Percentiles rank a stretch among this genome's conserved stretches.
phyloP scores from a whole-genome alignment of 1,140 invertebrate species.

The Zaprionus kolodkinae region DNA sequence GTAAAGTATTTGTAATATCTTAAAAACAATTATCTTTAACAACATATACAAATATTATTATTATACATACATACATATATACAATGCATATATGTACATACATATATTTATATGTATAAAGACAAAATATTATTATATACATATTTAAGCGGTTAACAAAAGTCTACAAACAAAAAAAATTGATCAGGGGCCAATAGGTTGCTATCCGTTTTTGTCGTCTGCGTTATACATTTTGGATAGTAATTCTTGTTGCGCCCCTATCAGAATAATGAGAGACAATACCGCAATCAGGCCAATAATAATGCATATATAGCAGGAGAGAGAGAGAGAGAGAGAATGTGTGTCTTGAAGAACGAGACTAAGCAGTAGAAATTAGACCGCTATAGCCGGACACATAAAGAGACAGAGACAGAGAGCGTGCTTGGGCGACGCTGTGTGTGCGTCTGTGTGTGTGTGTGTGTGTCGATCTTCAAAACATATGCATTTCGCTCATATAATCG shows the following conservation, averaged over 20 bases:
- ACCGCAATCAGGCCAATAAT: conserved; percentile 33
- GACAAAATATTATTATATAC: conserved; percentile 28
- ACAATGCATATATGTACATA: conserved; percentile 37
- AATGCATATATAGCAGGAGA: conserved; percentile 2
- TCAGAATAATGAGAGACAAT: conserved; percentile 15
- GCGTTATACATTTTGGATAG: conserved; percentile 16
- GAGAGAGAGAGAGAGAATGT: conserved; percentile 6
- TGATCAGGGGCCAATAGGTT: conserved; percentile 4
- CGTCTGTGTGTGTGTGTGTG: conserved; percentile 15
- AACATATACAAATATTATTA: conserved; percentile 52
- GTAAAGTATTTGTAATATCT: conserved; percentile 54
- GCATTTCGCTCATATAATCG: conserved; percentile 27
- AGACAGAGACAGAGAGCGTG: conserved; percentile 4
- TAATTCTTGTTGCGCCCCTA: conserved; percentile 6
- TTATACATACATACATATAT: conserved; percentile 42
- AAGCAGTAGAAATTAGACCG: conserved; percentile 4
- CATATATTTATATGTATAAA: conserved; percentile 26
- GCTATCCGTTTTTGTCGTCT: conserved; percentile 14
- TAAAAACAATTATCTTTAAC: conserved; percentile 51
- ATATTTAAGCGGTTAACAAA: conserved; percentile 30
- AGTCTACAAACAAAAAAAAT: conserved; percentile 31
- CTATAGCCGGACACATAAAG: background rate
- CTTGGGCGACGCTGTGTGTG: conserved; percentile 7
- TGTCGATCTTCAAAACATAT: conserved; percentile 30
- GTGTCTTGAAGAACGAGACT: conserved; percentile 13